phyloP scores from a whole-genome alignment of 2,888 invertebrate species.

The Aspidiotus rigidus region DNA sequence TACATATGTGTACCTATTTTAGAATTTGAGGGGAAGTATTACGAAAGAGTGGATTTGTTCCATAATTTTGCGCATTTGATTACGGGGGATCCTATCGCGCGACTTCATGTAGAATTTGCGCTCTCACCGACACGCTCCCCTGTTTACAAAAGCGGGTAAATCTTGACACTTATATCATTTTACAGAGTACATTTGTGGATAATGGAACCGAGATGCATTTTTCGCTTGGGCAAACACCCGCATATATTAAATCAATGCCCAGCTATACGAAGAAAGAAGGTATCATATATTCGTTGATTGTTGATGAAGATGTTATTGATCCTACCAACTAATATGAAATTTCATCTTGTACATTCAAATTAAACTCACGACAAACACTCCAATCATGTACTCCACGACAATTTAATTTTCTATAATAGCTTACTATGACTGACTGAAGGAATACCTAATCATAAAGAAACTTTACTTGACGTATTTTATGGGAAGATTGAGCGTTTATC shows the following conservation, averaged over 20 bases:
- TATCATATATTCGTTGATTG: conserved; percentile 51
- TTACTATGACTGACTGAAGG: too few relatives aligned
- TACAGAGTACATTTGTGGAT: conserved; percentile 69
- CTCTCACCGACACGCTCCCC: neutral
- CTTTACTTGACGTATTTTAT: too few relatives aligned
- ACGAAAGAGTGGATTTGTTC: neutral
- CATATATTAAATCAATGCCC: conserved; percentile 50
- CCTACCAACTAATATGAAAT: conserved; percentile 21
- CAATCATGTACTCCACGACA: too few relatives aligned
- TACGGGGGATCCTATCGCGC: neutral
- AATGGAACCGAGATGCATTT: conserved; percentile 78
- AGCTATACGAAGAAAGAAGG: conserved; percentile 53
- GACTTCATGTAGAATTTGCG: neutral
- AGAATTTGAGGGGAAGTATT: conserved; percentile 39
- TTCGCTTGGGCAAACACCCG: conserved; percentile 48
- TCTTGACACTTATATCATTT: conserved; percentile 31
- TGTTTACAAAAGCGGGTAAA: too few relatives aligned
- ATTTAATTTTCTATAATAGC: too few relatives aligned
- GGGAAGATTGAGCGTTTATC: too few relatives aligned
- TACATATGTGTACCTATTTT: too few relatives aligned
- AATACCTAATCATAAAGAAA: too few relatives aligned
- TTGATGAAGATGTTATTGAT: conserved; percentile 44
- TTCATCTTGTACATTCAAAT: too few relatives aligned
- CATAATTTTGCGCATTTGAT: too few relatives aligned
- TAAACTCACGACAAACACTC: too few relatives aligned